Percentiles rank a stretch among this genome's conserved stretches.
Evolutionary conservation across 2,797 vertebrate species (phyloP).

Genomic region (Micrastur ruficollis): DNA sequence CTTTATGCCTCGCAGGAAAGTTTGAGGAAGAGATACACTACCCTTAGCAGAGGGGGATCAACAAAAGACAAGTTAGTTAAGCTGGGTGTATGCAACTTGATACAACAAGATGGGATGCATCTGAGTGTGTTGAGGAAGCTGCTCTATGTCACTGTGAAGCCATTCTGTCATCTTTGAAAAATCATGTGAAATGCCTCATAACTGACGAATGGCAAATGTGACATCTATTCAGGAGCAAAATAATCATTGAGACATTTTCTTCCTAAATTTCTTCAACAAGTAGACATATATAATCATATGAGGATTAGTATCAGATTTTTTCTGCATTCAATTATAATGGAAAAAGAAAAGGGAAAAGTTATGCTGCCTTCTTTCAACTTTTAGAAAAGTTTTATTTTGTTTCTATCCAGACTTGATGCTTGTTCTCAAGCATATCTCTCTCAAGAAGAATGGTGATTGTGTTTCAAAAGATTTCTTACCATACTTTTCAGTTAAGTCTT

Average conservation of each 20-base stretch:
- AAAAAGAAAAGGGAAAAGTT: background rate
- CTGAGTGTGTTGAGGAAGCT: background rate
- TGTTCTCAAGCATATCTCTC: background rate
- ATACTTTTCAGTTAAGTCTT: background rate
- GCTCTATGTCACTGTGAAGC: accelerated
- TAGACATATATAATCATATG: background rate
- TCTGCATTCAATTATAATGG: background rate
- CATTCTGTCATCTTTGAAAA: background rate
- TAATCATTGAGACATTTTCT: background rate
- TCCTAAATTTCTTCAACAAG: background rate
- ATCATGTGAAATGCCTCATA: background rate
- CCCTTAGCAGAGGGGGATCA: accelerated
- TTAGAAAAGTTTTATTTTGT: background rate
- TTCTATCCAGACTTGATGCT: background rate
- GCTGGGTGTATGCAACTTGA: accelerated
- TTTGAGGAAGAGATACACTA: background rate
- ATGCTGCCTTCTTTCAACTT: background rate
- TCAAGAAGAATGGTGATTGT: background rate
- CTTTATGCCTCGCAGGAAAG: background rate
- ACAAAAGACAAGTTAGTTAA: background rate
- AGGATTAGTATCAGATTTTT: background rate
- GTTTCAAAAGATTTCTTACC: conserved; percentile 2
- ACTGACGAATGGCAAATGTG: background rate
- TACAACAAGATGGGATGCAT: background rate
- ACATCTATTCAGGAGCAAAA: background rate